Evolutionary conservation across 1,140 invertebrate species (phyloP), one percentile per base, ranked within the genome.

Genomic region (Bradysia coprophila): DNA sequence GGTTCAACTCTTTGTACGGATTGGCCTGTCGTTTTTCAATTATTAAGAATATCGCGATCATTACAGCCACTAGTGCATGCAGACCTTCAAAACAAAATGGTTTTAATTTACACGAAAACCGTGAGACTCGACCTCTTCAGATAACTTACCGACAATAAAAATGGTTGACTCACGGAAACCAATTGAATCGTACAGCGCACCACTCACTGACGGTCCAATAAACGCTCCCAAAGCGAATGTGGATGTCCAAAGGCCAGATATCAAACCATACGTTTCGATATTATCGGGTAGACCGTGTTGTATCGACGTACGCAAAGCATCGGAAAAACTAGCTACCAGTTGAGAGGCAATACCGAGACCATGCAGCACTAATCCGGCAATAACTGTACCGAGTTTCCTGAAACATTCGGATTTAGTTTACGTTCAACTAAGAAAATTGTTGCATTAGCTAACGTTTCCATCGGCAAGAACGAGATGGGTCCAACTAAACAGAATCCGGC

Each of bases 181-280:
- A 32, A 81, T 71, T 38, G 62, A 68, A 47, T 89, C 81, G 45
- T 77, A 74, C 1, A 89, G 65, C 31, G 83, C 68, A 6, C 83
- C 83, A 23, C 76, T 80, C 0, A 84, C 63, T 1, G 79, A 81
- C 1, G 82, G 82, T 0, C 83, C 83, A 21, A 86, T 75, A 56
- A 86, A 87, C 20, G 81, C 81, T n/a, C 84, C 84, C 0, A 88
- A 62, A 2, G 86, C 84, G 54, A 87, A 87, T 0, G 79, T 76
- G 10, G 82, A 86, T 0, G 84, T 86, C 81, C 83, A 88, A 32
- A 89, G 64, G 2, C 81, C 82, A 3, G 84, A 88, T 36, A 89
- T 76, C 21, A 89, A 58, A 1, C 83, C 83, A 47, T 85, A 87
- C 0, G 84, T 90, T 54, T 83, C 75, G 24, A 88, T 63, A 43